Percentiles rank a stretch among this genome's conserved stretches.
These are phyloP conservation scores for Barypeithes pellucidus DNA, from an alignment of 2,888 invertebrate genomes.

Conservation along the genomic window DNA sequence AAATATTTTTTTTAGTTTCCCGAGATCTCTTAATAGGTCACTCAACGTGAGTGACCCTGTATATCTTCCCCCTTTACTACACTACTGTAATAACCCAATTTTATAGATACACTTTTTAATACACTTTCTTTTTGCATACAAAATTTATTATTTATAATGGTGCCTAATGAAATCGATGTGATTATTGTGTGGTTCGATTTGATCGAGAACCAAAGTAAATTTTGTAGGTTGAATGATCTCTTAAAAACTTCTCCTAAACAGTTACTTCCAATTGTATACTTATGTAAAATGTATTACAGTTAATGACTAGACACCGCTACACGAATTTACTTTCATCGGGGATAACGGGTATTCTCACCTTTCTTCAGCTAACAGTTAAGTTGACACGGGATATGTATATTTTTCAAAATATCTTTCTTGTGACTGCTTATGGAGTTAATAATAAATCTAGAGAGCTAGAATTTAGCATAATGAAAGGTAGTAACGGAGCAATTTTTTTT, in stretches of 20 bases:
- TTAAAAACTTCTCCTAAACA: slow-evolving; percentile 20
- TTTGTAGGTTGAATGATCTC: slow-evolving; percentile 22
- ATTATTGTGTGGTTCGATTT: neutral
- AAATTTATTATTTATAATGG: neutral
- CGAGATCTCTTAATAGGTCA: too few species aligned
- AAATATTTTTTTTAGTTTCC: too few species aligned
- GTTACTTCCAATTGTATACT: slow-evolving; percentile 25
- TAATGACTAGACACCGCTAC: slow-evolving; percentile 34
- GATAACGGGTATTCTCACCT: slow-evolving; percentile 30
- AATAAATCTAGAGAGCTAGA: too few species aligned
- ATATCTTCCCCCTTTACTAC: too few species aligned
- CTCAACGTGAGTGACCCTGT: too few species aligned
- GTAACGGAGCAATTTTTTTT: too few species aligned
- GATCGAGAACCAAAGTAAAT: neutral
- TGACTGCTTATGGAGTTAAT: too few species aligned
- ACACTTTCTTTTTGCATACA: neutral
- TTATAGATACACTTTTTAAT: too few species aligned
- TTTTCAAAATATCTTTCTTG: neutral
- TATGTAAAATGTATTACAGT: slow-evolving; percentile 42
- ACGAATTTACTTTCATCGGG: slow-evolving; percentile 36
- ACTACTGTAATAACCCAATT: too few species aligned
- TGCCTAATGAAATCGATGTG: neutral
- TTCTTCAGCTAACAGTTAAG: slow-evolving; percentile 34
- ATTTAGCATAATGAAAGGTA: too few species aligned
- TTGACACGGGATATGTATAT: neutral